These are phyloP conservation scores for Thyatira batis DNA, from an alignment of 2,888 invertebrate genomes.

Conservation along the genomic window DNA sequence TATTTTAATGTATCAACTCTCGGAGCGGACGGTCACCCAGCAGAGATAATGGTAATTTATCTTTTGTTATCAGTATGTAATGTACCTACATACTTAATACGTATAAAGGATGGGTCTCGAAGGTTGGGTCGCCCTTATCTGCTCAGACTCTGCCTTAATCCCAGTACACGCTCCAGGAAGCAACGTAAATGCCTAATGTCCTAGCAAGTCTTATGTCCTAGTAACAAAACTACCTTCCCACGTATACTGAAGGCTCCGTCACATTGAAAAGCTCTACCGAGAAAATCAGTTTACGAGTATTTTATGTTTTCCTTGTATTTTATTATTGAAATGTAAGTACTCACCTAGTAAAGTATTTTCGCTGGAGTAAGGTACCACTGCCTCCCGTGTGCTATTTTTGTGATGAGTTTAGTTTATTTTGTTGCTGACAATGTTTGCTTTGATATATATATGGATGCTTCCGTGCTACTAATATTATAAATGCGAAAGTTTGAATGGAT, in stretches of 20 bases:
- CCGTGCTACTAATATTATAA: too few relatives aligned
- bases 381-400: too few relatives aligned
- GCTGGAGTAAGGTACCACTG: too few relatives aligned
- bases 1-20: too few relatives aligned
- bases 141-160: constrained; percentile 1
- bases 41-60: not conserved
- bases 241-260: not conserved
- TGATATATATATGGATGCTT: too few relatives aligned
- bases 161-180: constrained; percentile 1
- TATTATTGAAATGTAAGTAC: not conserved
- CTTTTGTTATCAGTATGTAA: not conserved
- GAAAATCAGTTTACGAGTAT: not conserved
- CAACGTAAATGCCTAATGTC: constrained; percentile 6
- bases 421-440: too few relatives aligned
- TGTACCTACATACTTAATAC: not conserved
- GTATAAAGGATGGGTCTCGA: constrained; percentile 3
- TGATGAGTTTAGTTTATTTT: too few relatives aligned
- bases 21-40: too few relatives aligned
- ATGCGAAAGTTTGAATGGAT: too few relatives aligned
- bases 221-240: not conserved
- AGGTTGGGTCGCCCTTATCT: not conserved
- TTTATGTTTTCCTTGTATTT: not conserved
- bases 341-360: too few relatives aligned
- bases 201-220: constrained; percentile 4
- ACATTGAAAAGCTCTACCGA: not conserved